Evolutionary conservation across 2,888 invertebrate species (phyloP).

Genomic region (Abscondita cerata): DNA sequence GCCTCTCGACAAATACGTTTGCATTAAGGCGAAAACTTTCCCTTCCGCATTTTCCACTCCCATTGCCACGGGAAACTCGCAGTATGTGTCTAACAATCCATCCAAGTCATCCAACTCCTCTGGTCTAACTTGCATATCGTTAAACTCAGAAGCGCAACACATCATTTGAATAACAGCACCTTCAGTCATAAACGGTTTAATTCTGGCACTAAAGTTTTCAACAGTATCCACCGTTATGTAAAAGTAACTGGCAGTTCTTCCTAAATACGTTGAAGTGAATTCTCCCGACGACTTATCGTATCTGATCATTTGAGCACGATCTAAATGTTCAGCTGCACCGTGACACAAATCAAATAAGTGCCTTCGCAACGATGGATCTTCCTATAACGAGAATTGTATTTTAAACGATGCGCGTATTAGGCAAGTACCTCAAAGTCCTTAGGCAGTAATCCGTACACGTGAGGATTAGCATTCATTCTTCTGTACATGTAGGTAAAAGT

Average conservation of each 20-base stretch:
- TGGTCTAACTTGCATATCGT: conserved; percentile 77
- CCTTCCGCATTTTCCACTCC: conserved; percentile 90
- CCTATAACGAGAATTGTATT: conserved; percentile 47
- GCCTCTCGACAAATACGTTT: conserved; percentile 85
- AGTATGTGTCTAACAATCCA: conserved; percentile 72
- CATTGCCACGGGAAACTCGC: conserved; percentile 80
- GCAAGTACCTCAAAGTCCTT: conserved; percentile 21
- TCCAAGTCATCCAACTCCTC: conserved; percentile 94
- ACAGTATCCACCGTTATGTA: conserved; percentile 97
- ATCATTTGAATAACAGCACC: conserved; percentile 89
- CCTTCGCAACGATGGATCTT: conserved; percentile 80
- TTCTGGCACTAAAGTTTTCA: conserved; percentile 86
- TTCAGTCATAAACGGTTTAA: conserved; percentile 83
- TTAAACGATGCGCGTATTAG: background rate
- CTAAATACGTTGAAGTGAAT: conserved; percentile 83
- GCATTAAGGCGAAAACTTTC: conserved; percentile 94
- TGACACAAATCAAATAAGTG: conserved; percentile 81
- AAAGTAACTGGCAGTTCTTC: conserved; percentile 96
- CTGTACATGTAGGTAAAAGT: conserved; percentile 97
- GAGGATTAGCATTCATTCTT: conserved; percentile 91
- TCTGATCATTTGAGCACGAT: conserved; percentile 93
- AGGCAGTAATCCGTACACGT: conserved; percentile 69
- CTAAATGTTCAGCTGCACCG: conserved; percentile 82
- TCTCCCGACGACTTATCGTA: conserved; percentile 86
- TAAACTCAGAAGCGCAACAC: conserved; percentile 92